Conservation (phyloP, 64 coral and sea anemone species). For the Orbicella faveolata region DNA sequence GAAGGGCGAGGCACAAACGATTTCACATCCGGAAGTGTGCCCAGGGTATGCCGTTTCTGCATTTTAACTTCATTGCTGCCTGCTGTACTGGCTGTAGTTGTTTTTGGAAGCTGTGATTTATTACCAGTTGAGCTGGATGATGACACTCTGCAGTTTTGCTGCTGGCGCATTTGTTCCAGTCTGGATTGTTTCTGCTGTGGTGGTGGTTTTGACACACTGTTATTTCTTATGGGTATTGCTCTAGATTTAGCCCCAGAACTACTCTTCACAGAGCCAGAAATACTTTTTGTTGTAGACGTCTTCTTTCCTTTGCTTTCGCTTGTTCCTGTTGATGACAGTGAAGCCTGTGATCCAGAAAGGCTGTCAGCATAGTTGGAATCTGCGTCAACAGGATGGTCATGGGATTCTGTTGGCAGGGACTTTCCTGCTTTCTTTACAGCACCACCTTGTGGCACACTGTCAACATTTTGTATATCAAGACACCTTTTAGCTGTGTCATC, state of each 20-base stretch:
- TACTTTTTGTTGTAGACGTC: background rate
- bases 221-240: background rate
- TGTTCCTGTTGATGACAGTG: slow-evolving; percentile 52
- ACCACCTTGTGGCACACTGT: background rate
- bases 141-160: background rate
- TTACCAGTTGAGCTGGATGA: slow-evolving; percentile 1
- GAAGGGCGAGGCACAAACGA: slow-evolving; percentile 16
- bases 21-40: background rate
- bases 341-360: slow-evolving; percentile 35
- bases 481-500: background rate
- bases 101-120: background rate
- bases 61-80: background rate
- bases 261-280: slow-evolving; percentile 10
- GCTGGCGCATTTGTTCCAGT: slow-evolving; percentile 30
- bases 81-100: background rate
- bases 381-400: background rate
- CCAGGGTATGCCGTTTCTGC: slow-evolving; percentile 24
- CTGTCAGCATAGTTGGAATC: slow-evolving; percentile 20
- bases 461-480: background rate
- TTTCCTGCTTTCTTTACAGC: background rate
- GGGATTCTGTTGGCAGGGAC: too few species aligned
- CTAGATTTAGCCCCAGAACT: slow-evolving; percentile 11
- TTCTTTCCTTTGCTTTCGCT: slow-evolving; percentile 48
- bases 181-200: slow-evolving; percentile 25
- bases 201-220: background rate